These are phyloP conservation scores for Leucophenga maculata DNA, from an alignment of 2,888 invertebrate species.

Conservation along the genomic window DNA sequence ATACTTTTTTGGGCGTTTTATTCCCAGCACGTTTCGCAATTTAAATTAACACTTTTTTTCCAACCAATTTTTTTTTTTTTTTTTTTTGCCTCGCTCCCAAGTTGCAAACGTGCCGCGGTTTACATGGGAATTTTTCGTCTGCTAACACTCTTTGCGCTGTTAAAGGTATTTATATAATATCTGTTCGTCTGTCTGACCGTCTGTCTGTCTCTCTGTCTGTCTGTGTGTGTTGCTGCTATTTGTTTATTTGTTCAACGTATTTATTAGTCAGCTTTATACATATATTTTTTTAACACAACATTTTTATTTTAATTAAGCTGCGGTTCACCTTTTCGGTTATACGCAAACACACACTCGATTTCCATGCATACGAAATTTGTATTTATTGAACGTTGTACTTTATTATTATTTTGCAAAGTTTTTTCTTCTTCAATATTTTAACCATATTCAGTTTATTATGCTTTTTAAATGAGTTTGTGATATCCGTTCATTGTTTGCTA, in stretches of 20 bases:
- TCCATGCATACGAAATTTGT: slow-evolving; percentile 18
- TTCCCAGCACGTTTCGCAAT: slow-evolving; percentile 65
- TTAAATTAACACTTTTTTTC: slow-evolving; percentile 69
- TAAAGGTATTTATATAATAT: not conserved
- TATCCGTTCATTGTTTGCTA: slow-evolving; percentile 7
- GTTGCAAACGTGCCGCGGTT: slow-evolving; percentile 63
- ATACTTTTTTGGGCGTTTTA: slow-evolving; percentile 37
- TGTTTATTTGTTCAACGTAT: slow-evolving; percentile 6
- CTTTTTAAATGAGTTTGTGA: slow-evolving; percentile 5
- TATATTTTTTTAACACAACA: slow-evolving; percentile 28
- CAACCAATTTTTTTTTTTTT: slow-evolving; percentile 38
- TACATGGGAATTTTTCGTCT: slow-evolving; percentile 43
- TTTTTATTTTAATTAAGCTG: slow-evolving; percentile 55
- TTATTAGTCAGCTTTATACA: slow-evolving; percentile 38
- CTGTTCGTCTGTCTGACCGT: slow-evolving; percentile 8
- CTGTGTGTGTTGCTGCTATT: not conserved
- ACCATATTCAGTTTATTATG: not conserved
- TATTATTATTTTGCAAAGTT: not conserved
- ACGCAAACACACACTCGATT: slow-evolving; percentile 24
- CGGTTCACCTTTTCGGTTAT: slow-evolving; percentile 18
- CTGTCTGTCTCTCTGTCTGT: not conserved
- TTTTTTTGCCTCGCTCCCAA: slow-evolving; percentile 25
- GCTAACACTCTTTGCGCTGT: slow-evolving; percentile 31
- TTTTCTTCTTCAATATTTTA: not conserved
- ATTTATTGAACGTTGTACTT: slow-evolving; percentile 13